Base-by-base conservation (phyloP, 2,888 invertebrate genomes). In the Campoletis raptor region DNA sequence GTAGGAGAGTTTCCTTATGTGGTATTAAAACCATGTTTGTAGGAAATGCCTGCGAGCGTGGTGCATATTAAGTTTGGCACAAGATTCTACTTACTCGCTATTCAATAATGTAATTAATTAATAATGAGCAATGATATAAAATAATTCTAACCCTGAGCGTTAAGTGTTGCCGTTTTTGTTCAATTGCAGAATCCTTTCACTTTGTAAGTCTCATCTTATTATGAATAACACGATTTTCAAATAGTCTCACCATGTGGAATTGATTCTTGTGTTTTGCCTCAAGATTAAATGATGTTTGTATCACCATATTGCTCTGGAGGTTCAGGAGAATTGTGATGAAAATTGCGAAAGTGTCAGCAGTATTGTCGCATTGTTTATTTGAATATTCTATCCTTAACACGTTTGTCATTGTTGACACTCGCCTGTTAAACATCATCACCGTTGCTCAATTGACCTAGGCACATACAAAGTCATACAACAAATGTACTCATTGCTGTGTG, bases 341-440 rank as follows among this genome's bases (percentile, higher is more conserved):
- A 54, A 52, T 64, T 52, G 48, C 30, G 42, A 12, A 10, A 18
- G 30, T 61, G 36, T 45, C 57, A 37, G 42, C 36, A 37, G 66
- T 76, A 52, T 70, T 80, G 69, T 69, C 10, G 24, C 45, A 67
- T 64, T n/a, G 48, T 64, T 24, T 40, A 40, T 18, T 84, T 48
- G 36, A 40, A 21, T 42, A 72, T 42, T 72, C 24, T 36, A 5
- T 64, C 42, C 37, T 12, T 12, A 81, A 77, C 64, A 37, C 42
- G 76, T 30, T 66, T 40, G 24, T 30, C 21, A 52, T 77, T 81
- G 64, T 81, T 81, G 76, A 66, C 76, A 66, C 52, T 66, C 76
- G 36, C 64, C 36, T 42, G 64, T 76, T 80, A 69, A 81, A 81
- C 61, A 36, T 73, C 61, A 36, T 73, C 81, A 57, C 37, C n/a